Base-by-base conservation (phyloP, 1,140 invertebrate species). In the Apolygus lucorum region DNA sequence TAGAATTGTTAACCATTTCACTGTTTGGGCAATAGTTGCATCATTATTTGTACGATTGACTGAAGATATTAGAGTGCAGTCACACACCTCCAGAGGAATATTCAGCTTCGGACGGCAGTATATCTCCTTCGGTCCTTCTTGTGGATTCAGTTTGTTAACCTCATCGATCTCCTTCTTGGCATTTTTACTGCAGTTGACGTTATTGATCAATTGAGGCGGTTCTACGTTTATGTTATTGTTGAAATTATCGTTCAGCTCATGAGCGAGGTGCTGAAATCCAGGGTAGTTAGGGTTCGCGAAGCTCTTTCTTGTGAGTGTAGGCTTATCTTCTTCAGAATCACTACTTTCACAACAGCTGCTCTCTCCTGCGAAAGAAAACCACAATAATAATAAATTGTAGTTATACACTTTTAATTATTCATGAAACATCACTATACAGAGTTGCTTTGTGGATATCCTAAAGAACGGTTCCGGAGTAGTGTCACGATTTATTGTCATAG, bases 231-330 rank as follows among this genome's bases (percentile, higher is more conserved):
- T 74, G 68, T 76, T 75, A 63, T 76, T 74, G 59, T 77, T 77
- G 68, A 76, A 76, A 69, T 79, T 78, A 69, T 77, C 78, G 72
- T 76, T 70, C 75, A 79, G 77, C 42, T 72, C 27, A 70, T 71
- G 66, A 8, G 77, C 80, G 14, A 82, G 75, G 71, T 82, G 79
- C 68, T 82, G 79, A 69, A 82, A 83, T 76, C 88, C 88, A 8
- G 88, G 88, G 78, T 90, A 90, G 78, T 91, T 91, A 8, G 88
- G 88, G 78, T 90, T 90, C 72, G 89, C 85, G 69, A 90, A 89
- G 54, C 88, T 87, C n/a, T 34, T 59, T 27, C 77, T 78, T 54
- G 75, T 74, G 2, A 74, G 65, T 0, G 77, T 77, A 0, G 77
- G 67, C 62, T 78, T 80, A 22, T 74, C 78, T 34, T 81, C 80